A percentile compares a stretch with the other conserved stretches of the same genome.
phyloP scores from a whole-genome alignment of 2,888 invertebrate species.

The Tuta absoluta region DNA sequence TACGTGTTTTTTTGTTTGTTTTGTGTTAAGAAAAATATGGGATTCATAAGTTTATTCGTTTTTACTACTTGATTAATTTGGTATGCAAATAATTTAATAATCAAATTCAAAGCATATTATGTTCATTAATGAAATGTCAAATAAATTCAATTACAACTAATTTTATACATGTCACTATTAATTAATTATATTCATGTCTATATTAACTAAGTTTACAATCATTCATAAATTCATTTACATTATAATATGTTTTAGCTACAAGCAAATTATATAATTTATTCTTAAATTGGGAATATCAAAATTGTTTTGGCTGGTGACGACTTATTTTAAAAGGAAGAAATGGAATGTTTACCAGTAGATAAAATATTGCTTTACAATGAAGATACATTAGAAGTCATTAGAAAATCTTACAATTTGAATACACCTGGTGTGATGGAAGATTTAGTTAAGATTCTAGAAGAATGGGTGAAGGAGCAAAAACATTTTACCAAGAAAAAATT shows the following conservation, averaged over 20 bases:
- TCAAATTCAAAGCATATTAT: conserved; percentile 34
- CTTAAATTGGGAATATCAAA: no score
- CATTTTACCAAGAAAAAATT: conserved; percentile 45
- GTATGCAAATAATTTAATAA: no score
- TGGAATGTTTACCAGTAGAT: conserved; percentile 14
- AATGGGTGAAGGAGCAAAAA: conserved; percentile 46
- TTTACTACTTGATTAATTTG: no score
- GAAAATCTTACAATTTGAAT: conserved; percentile 1
- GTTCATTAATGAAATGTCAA: no score
- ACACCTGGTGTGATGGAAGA: conserved; percentile 33
- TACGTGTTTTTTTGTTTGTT: not conserved
- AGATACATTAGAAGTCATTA: not conserved
- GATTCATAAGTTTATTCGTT: not conserved
- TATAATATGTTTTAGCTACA: no score
- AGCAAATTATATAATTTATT: no score
- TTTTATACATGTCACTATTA: no score
- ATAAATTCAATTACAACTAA: no score
- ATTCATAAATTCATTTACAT: no score
- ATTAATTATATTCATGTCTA: no score
- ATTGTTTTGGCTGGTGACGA: not conserved
- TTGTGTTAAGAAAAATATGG: not conserved
- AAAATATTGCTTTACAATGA: not conserved
- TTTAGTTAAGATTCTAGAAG: conserved; percentile 39
- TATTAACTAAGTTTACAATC: no score
- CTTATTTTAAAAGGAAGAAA: not conserved